A percentile compares a stretch with the other conserved stretches of the same genome.
Conservation (phyloP, 2,888 invertebrate genomes). For the Adelognathus sp. region DNA sequence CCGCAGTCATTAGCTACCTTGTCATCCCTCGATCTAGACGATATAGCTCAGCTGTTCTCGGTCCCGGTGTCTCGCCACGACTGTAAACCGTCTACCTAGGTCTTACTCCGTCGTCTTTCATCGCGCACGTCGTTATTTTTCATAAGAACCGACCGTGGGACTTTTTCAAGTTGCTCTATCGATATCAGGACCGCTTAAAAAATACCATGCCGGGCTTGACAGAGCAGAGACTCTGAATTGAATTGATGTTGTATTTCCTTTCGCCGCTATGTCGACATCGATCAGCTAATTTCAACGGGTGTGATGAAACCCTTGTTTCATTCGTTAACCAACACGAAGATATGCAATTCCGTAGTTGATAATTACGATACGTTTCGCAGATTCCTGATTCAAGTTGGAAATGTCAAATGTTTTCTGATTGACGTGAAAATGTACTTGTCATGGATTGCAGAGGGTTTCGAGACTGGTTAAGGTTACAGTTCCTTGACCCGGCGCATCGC, state of each 20-base stretch:
- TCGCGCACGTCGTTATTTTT: constrained; percentile 35
- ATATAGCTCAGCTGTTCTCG: constrained; percentile 51
- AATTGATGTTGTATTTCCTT: constrained; percentile 29
- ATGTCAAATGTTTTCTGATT: constrained; percentile 35
- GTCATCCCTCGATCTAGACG: constrained; percentile 54
- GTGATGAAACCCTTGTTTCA: background rate
- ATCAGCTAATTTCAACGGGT: background rate
- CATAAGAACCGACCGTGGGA: constrained; percentile 38
- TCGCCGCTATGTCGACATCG: background rate
- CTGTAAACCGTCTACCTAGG: background rate
- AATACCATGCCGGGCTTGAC: background rate
- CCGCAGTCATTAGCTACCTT: constrained; percentile 55
- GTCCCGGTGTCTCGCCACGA: constrained; percentile 9
- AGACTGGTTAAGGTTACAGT: background rate
- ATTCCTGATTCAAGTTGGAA: no score
- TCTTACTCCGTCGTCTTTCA: constrained; percentile 40
- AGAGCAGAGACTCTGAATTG: background rate
- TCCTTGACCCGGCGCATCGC: background rate
- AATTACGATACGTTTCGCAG: no score
- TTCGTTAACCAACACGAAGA: background rate
- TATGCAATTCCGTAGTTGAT: no score
- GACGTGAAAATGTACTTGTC: constrained; percentile 16
- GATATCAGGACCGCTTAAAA: constrained; percentile 2
- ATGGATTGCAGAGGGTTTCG: background rate
- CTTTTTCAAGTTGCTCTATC: constrained; percentile 14